A percentile compares a stretch with the other conserved stretches of the same genome.
Conservation (phyloP, 2,888 invertebrate species). For the Philaethria dido region DNA sequence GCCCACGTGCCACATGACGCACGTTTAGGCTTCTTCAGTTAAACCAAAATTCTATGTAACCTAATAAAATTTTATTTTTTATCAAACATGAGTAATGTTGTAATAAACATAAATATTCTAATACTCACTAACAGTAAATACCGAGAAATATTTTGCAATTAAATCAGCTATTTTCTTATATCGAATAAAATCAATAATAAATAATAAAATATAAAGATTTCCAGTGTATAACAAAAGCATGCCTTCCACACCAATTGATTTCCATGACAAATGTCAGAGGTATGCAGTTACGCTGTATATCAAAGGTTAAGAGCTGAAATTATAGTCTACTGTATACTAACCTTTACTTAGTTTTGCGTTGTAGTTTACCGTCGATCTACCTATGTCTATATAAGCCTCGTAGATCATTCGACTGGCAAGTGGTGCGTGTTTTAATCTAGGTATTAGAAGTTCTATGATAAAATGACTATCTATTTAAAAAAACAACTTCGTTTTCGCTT, state of each 20-base stretch:
- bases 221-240: neutral
- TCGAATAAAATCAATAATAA: neutral
- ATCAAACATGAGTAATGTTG: too few species aligned
- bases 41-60: conserved; percentile 44
- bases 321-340: conserved; percentile 28
- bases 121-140: too few species aligned
- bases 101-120: neutral
- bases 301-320: conserved; percentile 56
- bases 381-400: conserved; percentile 3
- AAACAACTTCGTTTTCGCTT: too few species aligned
- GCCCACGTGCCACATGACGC: conserved; percentile 34
- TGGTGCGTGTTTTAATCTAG: conserved; percentile 31
- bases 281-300: conserved; percentile 49
- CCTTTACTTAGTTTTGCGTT: conserved; percentile 25
- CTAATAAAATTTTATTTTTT: conserved; percentile 8
- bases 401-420: conserved; percentile 22
- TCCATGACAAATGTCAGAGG: conserved; percentile 7
- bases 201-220: too few species aligned
- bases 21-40: conserved; percentile 42
- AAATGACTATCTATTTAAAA: too few species aligned
- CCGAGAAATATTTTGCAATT: too few species aligned
- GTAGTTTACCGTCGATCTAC: conserved; percentile 37
- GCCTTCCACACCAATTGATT: neutral
- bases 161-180: too few species aligned
- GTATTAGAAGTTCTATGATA: neutral